Evolutionary conservation across 2,113 vertebrate species (phyloP), one percentile per base, ranked within the genome.

Genomic region (Coreoperca whiteheadi): DNA sequence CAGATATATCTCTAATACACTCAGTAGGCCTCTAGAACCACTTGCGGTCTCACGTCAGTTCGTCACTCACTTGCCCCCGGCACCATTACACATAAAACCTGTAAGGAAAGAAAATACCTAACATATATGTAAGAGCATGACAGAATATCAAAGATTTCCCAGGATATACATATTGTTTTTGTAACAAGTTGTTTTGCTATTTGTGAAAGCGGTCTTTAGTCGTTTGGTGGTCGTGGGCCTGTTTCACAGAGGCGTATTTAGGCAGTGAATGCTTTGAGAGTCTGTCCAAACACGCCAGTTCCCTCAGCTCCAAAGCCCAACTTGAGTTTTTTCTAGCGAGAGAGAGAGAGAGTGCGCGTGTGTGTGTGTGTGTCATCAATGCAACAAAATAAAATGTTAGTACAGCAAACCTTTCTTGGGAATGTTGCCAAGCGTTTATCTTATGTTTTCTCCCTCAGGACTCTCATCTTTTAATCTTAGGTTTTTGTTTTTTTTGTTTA

Each of bases 271-370:
- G 54, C n/a, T 82, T 61, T 65, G 64, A 88, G 78, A 87, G 25
- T 89, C 71, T 84, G 57, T 87, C 81, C 67, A 88, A 89, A 87
- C 74, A 87, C 4, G 59, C 43, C 54, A 30, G 46, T 28, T 85
- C 85, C 64, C 74, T 64, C 41, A 71, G 59, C 73, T 80, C 83
- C 66, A 30, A 73, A 77, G 59, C 69, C 41, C 59, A 71, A 64
- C 28, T 53, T 64, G 32, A 74, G 14, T 46, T 48, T 70, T 66
- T 50, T 60, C 9, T 7, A 20, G 50, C 15, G 14, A 5, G 14
- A 4, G 10, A 4, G n/a, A n/a, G n/a, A n/a, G n/a, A n/a, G n/a
- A n/a, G n/a, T 37, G 34, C 8, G 37, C 41, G 54, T 30, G 46
- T 48, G 65, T 56, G 57, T 71, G 46, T 61, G 23, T 67, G 15